phyloP scores from a whole-genome alignment of 2,888 invertebrate species.

The Caenorhabditis sp. region DNA sequence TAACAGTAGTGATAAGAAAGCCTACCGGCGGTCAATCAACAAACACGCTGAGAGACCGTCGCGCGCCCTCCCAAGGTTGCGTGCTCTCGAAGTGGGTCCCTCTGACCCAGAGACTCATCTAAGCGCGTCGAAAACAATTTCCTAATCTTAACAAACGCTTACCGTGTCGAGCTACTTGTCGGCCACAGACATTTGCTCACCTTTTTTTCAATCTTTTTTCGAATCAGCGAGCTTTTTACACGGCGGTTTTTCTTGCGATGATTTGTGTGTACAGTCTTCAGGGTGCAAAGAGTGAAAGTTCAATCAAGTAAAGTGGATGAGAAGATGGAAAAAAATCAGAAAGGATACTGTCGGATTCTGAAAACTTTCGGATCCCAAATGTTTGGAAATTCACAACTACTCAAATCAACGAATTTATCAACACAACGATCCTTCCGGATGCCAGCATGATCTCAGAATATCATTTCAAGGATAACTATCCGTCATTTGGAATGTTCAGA shows the following conservation, averaged over 20 bases:
- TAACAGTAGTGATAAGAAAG: conserved; percentile 66
- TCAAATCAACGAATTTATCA: too few relatives aligned
- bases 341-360: too few relatives aligned
- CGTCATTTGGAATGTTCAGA: too few relatives aligned
- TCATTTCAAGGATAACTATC: too few relatives aligned
- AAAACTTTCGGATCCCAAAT: too few relatives aligned
- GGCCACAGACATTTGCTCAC: conserved; percentile 57
- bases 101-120: conserved; percentile 44
- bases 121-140: conserved; percentile 64
- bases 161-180: conserved; percentile 69
- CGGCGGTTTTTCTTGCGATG: not conserved
- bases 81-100: conserved; percentile 46
- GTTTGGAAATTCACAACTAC: too few relatives aligned
- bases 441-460: too few relatives aligned
- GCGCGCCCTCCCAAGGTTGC: conserved; percentile 53
- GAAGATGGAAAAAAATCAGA: too few relatives aligned
- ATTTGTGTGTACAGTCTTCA: not conserved
- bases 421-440: too few relatives aligned
- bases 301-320: not conserved
- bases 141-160: conserved; percentile 66
- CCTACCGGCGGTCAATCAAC: conserved; percentile 61
- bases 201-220: conserved; percentile 42
- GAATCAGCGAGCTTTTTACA: conserved; percentile 23
- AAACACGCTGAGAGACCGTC: conserved; percentile 48
- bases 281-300: not conserved